These are phyloP conservation scores for Aporrectodea caliginosa DNA, from an alignment of 1,140 invertebrate species.

Conservation along the genomic window DNA sequence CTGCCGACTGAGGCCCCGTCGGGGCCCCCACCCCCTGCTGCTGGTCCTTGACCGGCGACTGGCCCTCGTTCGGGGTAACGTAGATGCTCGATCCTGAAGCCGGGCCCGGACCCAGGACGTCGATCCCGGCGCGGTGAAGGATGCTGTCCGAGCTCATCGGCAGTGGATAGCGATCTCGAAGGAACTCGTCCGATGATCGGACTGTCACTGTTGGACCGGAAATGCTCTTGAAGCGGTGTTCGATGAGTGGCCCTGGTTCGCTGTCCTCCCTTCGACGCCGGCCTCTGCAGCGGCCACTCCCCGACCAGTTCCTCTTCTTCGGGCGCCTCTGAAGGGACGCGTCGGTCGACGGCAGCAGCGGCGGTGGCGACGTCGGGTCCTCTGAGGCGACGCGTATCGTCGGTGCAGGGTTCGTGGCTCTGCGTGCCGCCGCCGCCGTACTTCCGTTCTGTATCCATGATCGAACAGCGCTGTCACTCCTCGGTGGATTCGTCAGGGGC, in stretches of 20 bases:
- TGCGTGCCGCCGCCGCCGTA: too few species aligned
- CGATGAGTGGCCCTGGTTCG: neutral
- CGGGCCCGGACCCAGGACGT: neutral
- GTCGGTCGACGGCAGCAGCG: neutral
- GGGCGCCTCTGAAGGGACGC: neutral
- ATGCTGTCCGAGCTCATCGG: neutral
- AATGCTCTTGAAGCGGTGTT: neutral
- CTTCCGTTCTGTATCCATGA: neutral
- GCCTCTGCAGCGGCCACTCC: neutral
- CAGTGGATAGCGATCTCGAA: neutral
- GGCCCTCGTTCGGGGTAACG: neutral
- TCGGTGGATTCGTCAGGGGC: neutral
- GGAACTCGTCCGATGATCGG: neutral
- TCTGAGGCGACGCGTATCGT: too few species aligned
- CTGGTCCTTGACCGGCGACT: neutral
- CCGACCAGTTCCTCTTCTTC: neutral
- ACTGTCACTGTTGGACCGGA: neutral
- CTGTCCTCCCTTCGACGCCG: neutral
- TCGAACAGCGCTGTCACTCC: neutral
- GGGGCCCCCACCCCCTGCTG: neutral
- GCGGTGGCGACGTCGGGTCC: neutral
- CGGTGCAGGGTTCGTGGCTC: too few species aligned
- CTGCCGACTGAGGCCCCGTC: neutral
- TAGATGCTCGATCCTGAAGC: neutral
- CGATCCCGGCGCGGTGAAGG: neutral